Conservation (phyloP, 2,113 vertebrate species). For the Callorhinus ursinus region DNA sequence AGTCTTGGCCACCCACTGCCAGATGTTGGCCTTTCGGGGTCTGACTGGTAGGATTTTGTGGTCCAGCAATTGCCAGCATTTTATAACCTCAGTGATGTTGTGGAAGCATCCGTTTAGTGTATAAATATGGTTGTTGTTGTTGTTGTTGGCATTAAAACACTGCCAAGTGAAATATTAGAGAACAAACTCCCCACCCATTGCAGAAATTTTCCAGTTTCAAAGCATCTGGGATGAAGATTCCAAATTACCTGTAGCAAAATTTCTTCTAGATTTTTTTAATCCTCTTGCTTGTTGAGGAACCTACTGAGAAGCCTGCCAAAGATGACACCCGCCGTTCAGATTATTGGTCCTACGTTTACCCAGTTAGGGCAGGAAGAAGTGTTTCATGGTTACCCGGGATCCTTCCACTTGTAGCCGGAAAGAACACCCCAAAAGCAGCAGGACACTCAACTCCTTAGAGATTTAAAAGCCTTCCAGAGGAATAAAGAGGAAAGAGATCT, state of each 20-base stretch:
- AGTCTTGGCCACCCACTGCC: neutral
- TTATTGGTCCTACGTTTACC: slow-evolving; percentile 33
- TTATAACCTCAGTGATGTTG: slow-evolving; percentile 22
- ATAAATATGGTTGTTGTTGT: neutral
- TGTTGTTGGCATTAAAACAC: neutral
- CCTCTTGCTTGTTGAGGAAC: slow-evolving; percentile 10
- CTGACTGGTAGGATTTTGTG: slow-evolving; percentile 30
- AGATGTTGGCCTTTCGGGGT: slow-evolving; percentile 41
- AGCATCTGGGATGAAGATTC: neutral
- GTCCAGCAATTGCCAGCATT: slow-evolving; percentile 42
- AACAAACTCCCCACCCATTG: slow-evolving; percentile 51
- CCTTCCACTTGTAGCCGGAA: slow-evolving; percentile 80
- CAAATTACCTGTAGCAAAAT: slow-evolving; percentile 53
- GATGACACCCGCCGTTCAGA: neutral
- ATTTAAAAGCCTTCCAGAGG: neutral
- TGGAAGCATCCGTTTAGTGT: slow-evolving; percentile 28
- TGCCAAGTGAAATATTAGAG: slow-evolving; percentile 48
- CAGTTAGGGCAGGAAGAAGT: slow-evolving; percentile 19
- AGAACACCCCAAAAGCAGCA: slow-evolving; percentile 45
- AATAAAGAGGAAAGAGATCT: neutral
- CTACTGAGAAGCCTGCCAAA: slow-evolving; percentile 22
- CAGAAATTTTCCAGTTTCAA: slow-evolving; percentile 54
- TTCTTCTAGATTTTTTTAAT: neutral
- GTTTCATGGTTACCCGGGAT: slow-evolving; percentile 45
- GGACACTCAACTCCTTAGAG: slow-evolving; percentile 58